phyloP scores from a whole-genome alignment of 2,113 vertebrate species.

The Ptychochromis oligacanthus region DNA sequence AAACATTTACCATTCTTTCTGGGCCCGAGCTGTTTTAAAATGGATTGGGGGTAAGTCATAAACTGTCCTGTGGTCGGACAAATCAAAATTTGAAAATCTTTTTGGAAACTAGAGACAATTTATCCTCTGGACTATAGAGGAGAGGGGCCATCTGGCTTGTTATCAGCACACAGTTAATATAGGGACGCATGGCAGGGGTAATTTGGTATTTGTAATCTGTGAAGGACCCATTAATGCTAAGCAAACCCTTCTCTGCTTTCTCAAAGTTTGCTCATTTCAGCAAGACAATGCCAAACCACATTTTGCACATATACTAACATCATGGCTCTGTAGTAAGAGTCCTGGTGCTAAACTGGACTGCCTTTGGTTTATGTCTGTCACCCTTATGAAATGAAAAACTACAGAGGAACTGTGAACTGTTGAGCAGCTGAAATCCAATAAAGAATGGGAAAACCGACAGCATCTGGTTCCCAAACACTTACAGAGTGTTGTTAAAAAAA shows the following conservation, averaged over 20 bases:
- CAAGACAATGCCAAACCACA: neutral
- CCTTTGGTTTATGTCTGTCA: neutral
- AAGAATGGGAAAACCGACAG: neutral
- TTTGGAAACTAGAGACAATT: neutral
- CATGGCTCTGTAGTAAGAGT: neutral
- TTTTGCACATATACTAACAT: neutral
- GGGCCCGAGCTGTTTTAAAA: too few species aligned
- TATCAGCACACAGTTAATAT: neutral
- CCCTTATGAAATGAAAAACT: neutral
- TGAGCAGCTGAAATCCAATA: neutral
- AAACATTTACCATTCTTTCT: too few species aligned
- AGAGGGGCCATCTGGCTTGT: neutral
- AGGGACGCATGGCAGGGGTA: neutral
- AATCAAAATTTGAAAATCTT: neutral
- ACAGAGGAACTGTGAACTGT: neutral
- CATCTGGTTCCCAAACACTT: neutral
- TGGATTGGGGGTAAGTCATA: too few species aligned
- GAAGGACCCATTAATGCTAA: neutral
- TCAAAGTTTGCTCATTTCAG: too few species aligned
- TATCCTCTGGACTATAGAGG: neutral
- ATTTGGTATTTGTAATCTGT: neutral
- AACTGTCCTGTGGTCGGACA: too few species aligned
- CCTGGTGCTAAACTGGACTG: neutral
- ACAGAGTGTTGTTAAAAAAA: neutral
- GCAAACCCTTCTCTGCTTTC: too few species aligned